Evolutionary conservation across 2,888 invertebrate species (phyloP).

Genomic region (Lacanobia wlatinum): DNA sequence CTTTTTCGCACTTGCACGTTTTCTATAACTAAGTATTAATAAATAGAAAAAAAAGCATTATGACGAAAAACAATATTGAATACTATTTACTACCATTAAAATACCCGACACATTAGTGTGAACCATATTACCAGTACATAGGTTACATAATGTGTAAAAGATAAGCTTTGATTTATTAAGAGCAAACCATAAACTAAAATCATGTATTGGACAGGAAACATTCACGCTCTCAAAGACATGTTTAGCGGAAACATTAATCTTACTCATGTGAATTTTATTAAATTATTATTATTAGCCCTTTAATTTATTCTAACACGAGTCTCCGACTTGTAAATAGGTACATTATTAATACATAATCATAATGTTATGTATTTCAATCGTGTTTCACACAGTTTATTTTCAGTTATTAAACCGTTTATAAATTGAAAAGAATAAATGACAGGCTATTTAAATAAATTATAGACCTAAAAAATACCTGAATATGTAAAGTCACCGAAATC

Average conservation of each 20-base stretch:
- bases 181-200: constrained; percentile 16
- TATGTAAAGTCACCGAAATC: no score
- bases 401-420: no score
- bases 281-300: constrained; percentile 27
- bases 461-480: not conserved
- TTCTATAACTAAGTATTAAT: no score
- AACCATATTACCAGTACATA: not conserved
- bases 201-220: constrained; percentile 28
- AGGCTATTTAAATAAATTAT: not conserved
- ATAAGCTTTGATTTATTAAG: constrained; percentile 23
- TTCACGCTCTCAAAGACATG: constrained; percentile 24
- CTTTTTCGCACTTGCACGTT: no score
- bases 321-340: constrained; percentile 25
- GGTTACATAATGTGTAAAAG: constrained; percentile 28
- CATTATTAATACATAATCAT: constrained; percentile 16
- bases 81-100: not conserved
- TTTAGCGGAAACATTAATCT: constrained; percentile 40
- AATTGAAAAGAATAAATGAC: no score
- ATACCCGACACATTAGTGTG: not conserved
- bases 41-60: not conserved
- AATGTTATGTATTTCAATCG: constrained; percentile 8
- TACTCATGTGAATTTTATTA: constrained; percentile 33
- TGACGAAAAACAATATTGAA: not conserved
- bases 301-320: constrained; percentile 32
- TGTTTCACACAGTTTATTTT: not conserved